Evolutionary conservation across 2,113 vertebrate genomes (phyloP).

Genomic region (Zosterops lateralis): DNA sequence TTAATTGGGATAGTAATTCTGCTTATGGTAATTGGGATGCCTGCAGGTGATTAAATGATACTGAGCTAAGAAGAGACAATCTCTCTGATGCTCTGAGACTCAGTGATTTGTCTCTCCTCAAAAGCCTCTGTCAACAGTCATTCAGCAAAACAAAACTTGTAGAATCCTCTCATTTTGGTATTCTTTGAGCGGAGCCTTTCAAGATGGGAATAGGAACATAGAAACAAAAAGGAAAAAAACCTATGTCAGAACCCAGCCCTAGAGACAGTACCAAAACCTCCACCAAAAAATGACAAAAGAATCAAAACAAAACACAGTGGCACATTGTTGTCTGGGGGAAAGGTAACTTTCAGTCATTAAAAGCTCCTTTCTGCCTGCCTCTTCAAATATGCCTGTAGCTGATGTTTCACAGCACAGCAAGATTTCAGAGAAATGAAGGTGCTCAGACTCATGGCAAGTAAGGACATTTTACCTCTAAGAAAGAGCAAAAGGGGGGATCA

Average conservation of each 20-base stretch:
- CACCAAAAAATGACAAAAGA: background rate
- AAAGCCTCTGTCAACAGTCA: slow-evolving; percentile 44
- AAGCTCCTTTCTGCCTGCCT: background rate
- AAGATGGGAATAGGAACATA: background rate
- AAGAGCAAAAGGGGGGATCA: background rate
- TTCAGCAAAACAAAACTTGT: slow-evolving; percentile 46
- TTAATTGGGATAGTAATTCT: slow-evolving; percentile 74
- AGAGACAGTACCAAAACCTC: background rate
- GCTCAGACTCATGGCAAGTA: background rate
- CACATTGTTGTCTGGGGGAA: background rate
- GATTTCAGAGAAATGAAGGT: background rate
- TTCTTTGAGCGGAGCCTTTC: background rate
- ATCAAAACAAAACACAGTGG: background rate
- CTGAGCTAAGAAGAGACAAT: slow-evolving; percentile 45
- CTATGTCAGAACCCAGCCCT: accelerated
- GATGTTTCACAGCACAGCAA: background rate
- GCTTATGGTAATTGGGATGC: slow-evolving; percentile 71
- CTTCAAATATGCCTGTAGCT: background rate
- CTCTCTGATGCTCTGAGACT: slow-evolving; percentile 45
- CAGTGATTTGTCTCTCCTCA: slow-evolving; percentile 52
- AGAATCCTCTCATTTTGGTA: background rate
- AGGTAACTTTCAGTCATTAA: background rate
- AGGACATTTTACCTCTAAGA: background rate
- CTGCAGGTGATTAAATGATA: slow-evolving; percentile 72
- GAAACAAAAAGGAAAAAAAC: background rate